Evolutionary conservation across 2,888 invertebrate species (phyloP), one percentile per base, ranked within the genome.

Genomic region (Carabus problematicus): DNA sequence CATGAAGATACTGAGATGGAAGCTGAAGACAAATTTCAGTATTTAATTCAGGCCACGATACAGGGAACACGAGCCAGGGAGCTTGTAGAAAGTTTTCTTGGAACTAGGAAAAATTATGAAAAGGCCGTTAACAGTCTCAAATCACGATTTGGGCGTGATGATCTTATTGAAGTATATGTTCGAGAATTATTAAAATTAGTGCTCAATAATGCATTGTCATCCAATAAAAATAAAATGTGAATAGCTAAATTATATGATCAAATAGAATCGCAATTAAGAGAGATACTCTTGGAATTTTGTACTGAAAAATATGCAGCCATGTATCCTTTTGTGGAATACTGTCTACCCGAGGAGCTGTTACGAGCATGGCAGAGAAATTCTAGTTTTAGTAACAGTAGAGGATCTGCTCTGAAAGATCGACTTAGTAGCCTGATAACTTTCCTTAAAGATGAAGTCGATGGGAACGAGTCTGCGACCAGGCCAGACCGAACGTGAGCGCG

Each of bases 151-250:
- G 68, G 61, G 9, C 47, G 47, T 52, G 68, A 68, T 6, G 60
- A 68, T 40, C 16, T 68, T 19, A 19, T 61, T 11, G 78, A 78
- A 60, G 75, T 76, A n/a, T 76, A 77, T 70, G 74, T 76, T 1
- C 56, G 77, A n/a, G 60, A 56, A 45, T 39, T 60, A n/a, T 29
- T 67, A 14, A 29, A 18, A 12, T 18, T 67, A 47, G 60, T n/a
- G n/a, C n/a, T n/a, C n/a, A n/a, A n/a, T n/a, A n/a, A n/a, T n/a
- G n/a, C n/a, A n/a, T n/a, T n/a, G n/a, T n/a, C n/a, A n/a, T n/a
- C n/a, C n/a, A n/a, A n/a, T n/a, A n/a, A n/a, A n/a, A n/a, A n/a
- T n/a, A n/a, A n/a, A n/a, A n/a, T n/a, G n/a, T n/a, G n/a, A n/a
- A n/a, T n/a, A n/a, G n/a, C n/a, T n/a, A n/a, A n/a, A n/a, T n/a